These are phyloP conservation scores for Drosophila arizonae DNA, from an alignment of 1,140 invertebrate genomes.

Conservation along the genomic window DNA sequence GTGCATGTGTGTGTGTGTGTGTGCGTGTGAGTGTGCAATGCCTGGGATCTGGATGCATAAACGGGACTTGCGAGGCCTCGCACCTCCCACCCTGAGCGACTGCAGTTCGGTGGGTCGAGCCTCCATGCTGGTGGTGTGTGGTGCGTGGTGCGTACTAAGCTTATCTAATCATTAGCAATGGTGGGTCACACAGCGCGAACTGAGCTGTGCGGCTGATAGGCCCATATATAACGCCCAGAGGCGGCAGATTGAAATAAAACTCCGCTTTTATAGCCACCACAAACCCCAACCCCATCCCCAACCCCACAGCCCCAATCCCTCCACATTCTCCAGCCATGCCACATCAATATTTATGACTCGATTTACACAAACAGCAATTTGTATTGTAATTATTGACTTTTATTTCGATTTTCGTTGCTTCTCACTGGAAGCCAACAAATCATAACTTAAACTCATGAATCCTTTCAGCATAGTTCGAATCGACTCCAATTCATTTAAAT, in stretches of 20 bases:
- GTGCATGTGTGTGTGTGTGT: slow-evolving; percentile 23
- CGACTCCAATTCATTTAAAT: background rate
- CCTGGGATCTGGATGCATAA: slow-evolving; percentile 50
- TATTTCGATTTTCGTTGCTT: slow-evolving; percentile 11
- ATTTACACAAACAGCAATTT: slow-evolving; percentile 65
- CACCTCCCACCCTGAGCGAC: background rate
- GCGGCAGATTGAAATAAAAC: slow-evolving; percentile 80
- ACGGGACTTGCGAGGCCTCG: slow-evolving; percentile 20
- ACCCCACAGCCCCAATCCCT: background rate
- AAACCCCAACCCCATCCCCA: slow-evolving; percentile 24
- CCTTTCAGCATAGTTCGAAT: background rate
- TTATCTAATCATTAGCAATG: slow-evolving; percentile 68
- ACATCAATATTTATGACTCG: slow-evolving; percentile 62
- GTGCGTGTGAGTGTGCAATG: slow-evolving; percentile 3
- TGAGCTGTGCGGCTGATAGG: slow-evolving; percentile 50
- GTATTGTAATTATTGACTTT: slow-evolving; percentile 67
- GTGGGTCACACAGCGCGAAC: slow-evolving; percentile 66
- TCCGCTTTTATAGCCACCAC: slow-evolving; percentile 66
- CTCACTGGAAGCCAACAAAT: slow-evolving; percentile 24
- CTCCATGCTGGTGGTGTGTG: slow-evolving; percentile 24
- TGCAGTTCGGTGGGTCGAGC: slow-evolving; percentile 30
- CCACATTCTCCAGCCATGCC: slow-evolving; percentile 1
- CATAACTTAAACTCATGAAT: background rate
- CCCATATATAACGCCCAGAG: slow-evolving; percentile 66
- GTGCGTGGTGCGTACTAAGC: slow-evolving; percentile 14